Percentiles rank a stretch among this genome's conserved stretches.
Conservation (phyloP, 1,140 invertebrate genomes). For the Onthophagus taurus region DNA sequence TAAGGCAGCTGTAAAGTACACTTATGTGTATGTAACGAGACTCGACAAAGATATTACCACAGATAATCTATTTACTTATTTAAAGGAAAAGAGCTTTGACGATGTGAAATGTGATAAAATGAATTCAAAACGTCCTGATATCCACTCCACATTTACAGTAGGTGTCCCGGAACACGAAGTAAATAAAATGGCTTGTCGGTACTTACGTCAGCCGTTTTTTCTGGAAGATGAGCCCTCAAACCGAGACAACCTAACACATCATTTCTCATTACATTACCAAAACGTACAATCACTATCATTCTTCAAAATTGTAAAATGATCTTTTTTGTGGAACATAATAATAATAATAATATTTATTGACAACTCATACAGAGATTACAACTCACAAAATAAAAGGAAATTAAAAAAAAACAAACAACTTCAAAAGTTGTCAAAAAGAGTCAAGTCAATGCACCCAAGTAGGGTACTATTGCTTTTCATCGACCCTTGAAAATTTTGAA, state of each 20-base stretch:
- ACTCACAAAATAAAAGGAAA: too few relatives aligned
- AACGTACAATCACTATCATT: slow-evolving; percentile 8
- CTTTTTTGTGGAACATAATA: too few relatives aligned
- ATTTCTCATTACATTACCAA: background rate
- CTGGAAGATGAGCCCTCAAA: background rate
- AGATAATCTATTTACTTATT: background rate
- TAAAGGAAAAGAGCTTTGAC: slow-evolving; percentile 1
- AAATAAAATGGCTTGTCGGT: slow-evolving; percentile 1
- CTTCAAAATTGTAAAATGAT: too few relatives aligned
- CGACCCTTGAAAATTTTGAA: too few relatives aligned
- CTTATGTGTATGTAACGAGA: background rate
- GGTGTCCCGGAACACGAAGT: background rate
- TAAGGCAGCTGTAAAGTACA: too few relatives aligned
- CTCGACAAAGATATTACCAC: background rate
- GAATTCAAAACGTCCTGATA: slow-evolving; percentile 5
- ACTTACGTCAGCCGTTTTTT: background rate
- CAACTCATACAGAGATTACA: too few relatives aligned
- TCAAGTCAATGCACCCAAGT: too few relatives aligned
- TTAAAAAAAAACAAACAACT: too few relatives aligned
- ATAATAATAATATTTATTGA: too few relatives aligned
- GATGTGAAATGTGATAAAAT: slow-evolving; percentile 3
- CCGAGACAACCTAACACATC: background rate
- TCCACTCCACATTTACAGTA: slow-evolving; percentile 4
- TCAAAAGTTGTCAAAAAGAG: too few relatives aligned
- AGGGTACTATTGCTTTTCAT: too few relatives aligned